Evolutionary conservation across 1,140 invertebrate genomes (phyloP).

Genomic region (Laupala kohalensis): DNA sequence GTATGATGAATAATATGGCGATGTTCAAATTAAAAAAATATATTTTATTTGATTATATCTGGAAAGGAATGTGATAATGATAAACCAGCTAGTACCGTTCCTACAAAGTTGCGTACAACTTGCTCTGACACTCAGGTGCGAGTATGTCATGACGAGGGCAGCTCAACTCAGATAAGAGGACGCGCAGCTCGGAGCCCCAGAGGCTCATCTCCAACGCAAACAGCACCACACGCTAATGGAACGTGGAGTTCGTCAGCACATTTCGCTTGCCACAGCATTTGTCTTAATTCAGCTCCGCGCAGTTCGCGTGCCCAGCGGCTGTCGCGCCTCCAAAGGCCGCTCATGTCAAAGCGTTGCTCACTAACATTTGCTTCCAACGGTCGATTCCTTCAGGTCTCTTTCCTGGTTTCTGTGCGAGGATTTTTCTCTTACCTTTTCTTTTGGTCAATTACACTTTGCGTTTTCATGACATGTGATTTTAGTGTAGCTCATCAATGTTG

Average conservation of each 20-base stretch:
- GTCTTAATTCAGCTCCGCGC: background rate
- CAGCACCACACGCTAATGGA: background rate
- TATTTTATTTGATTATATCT: background rate
- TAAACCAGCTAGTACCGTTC: background rate
- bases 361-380: too few relatives aligned
- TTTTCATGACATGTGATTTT: too few relatives aligned
- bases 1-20: too few relatives aligned
- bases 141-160: background rate
- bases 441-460: too few relatives aligned
- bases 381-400: too few relatives aligned
- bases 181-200: background rate
- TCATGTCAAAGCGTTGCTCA: too few relatives aligned
- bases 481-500: too few relatives aligned
- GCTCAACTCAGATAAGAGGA: background rate
- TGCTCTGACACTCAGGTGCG: too few relatives aligned
- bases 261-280: background rate
- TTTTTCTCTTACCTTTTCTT: too few relatives aligned
- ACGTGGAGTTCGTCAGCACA: background rate
- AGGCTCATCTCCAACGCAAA: background rate
- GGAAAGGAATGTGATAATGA: background rate
- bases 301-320: too few relatives aligned
- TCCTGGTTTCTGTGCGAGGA: too few relatives aligned
- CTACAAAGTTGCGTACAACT: too few relatives aligned
- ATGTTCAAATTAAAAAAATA: background rate
- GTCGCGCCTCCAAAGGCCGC: background rate